A percentile compares a stretch with the other conserved stretches of the same genome.
Conservation (phyloP, 2,113 vertebrate species). For the Arvicanthis niloticus region DNA sequence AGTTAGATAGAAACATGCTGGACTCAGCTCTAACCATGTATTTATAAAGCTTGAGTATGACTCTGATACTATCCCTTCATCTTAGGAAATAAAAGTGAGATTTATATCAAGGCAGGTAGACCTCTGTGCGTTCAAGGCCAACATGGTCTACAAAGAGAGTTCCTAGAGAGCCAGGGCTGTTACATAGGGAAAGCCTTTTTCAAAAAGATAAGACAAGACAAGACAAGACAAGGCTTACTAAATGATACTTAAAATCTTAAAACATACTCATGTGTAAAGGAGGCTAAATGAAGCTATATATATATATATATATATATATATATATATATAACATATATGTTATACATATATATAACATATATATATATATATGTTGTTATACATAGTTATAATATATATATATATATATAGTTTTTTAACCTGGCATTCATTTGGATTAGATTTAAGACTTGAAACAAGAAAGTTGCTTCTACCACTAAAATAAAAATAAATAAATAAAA, state of each 20-base stretch:
- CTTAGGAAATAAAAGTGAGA: too few species aligned
- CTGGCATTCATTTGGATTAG: neutral
- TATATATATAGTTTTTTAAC: neutral
- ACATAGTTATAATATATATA: too few species aligned
- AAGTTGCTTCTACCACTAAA: neutral
- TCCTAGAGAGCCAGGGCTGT: neutral
- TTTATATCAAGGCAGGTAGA: neutral
- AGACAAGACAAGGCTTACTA: neutral
- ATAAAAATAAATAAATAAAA: neutral
- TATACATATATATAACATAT: too few species aligned
- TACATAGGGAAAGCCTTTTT: neutral
- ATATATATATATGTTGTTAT: too few species aligned
- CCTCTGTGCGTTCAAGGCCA: neutral
- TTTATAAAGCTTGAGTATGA: too few species aligned
- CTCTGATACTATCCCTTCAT: too few species aligned
- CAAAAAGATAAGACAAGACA: neutral
- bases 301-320: neutral
- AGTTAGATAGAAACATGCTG: too few species aligned
- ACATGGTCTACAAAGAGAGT: neutral
- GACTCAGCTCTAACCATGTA: too few species aligned
- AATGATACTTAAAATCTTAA: neutral
- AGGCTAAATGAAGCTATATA: neutral
- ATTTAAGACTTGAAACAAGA: conserved; percentile 14
- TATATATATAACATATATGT: too few species aligned
- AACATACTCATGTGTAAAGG: neutral